Percentiles rank a stretch among this genome's conserved stretches.
Conservation (phyloP, 2,888 invertebrate genomes). For the Amphimallon solstitiale region DNA sequence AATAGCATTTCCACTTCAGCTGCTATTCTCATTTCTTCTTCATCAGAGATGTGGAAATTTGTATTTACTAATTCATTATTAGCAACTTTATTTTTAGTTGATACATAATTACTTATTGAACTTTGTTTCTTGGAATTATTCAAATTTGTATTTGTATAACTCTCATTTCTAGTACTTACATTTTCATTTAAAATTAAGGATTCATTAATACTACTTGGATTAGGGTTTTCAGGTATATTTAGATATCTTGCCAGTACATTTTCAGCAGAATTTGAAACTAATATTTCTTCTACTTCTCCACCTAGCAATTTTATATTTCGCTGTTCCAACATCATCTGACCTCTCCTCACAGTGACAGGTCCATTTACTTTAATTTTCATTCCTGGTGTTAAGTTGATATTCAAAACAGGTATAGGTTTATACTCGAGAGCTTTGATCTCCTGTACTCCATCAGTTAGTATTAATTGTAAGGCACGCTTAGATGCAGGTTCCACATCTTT, state of each 20-base stretch:
- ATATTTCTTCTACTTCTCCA: conserved; percentile 76
- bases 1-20: conserved; percentile 51
- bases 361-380: conserved; percentile 75
- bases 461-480: conserved; percentile 75
- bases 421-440: conserved; percentile 78
- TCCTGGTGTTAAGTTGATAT: conserved; percentile 70
- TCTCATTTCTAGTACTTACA: not conserved
- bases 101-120: not conserved
- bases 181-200: not conserved
- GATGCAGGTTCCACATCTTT: conserved; percentile 62
- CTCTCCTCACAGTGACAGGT: conserved; percentile 75
- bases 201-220: conserved; percentile 57
- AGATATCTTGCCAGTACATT: conserved; percentile 70
- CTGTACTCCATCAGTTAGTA: conserved; percentile 79
- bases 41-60: conserved; percentile 18
- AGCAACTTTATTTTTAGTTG: not conserved
- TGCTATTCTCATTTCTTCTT: conserved; percentile 47
- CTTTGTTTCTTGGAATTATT: conserved; percentile 3
- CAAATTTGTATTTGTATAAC: not conserved
- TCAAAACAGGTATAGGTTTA: conserved; percentile 68
- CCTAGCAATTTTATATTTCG: conserved; percentile 72
- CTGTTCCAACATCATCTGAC: conserved; percentile 74
- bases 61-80: conserved; percentile 15
- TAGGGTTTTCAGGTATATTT: conserved; percentile 65
- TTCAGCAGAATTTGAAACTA: conserved; percentile 69